Base-by-base conservation (phyloP, 2,797 vertebrate genomes). In the Galagoides demidoff region DNA sequence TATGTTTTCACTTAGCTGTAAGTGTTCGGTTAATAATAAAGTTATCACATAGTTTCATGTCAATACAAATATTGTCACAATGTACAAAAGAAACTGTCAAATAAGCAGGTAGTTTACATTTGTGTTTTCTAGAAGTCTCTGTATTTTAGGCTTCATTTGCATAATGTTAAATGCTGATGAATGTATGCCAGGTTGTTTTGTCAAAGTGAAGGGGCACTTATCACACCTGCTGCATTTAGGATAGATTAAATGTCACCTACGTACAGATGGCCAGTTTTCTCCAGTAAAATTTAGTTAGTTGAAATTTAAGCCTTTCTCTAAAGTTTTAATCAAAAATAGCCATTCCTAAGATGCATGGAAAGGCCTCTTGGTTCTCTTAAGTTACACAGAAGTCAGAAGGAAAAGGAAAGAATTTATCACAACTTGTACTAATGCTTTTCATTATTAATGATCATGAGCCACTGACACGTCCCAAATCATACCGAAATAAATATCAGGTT, bases 51-150 rank as follows among this genome's bases (percentile, higher is more conserved):
- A 45, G 57, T 95, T 94, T 96, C 74, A 68, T 20, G 73, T 91
- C 49, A 45, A 43, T 79, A 71, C 68, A 88, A 87, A 71, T 82
- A 94, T 70, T 57, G n/a, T 94, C 86, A 57, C 14, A 7, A 59
- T 57, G 13, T 89, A 92, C 16, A 91, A 86, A 97, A 96, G 52
- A 61, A 92, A 13, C 37, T 77, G 37, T 64, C 82, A 85, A 92
- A 34, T 85, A 73, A 78, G 34, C 76, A 90, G 76, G 78, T 92
- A 89, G 8, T 29, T 91, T 94, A 81, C 17, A 34, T 57, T 90
- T 88, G 73, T 92, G 45, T 91, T 95, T 97, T 94, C 52, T 90
- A 63, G 37, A 94, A 90, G 55, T 90, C 84, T 92, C 84, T 95
- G 86, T 85, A 83, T 95, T 85, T 93, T 55, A 77, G 85, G 39